Percentiles rank a stretch among this genome's conserved stretches.
Conservation (phyloP, 1,140 invertebrate species). For the Drosophila simulans region DNA sequence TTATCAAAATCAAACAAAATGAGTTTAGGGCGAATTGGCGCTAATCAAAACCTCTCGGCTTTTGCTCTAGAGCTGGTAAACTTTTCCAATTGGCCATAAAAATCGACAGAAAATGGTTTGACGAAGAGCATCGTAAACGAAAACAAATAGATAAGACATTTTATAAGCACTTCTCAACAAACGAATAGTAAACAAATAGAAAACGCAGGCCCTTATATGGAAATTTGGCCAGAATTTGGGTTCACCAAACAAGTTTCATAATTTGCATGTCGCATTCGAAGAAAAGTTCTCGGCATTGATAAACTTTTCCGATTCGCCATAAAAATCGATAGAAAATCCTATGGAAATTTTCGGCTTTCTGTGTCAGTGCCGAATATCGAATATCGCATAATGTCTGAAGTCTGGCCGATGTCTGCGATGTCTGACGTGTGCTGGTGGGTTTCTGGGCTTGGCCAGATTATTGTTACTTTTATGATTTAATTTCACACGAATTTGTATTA, state of each 20-base stretch:
- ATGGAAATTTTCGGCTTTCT: constrained; percentile 59
- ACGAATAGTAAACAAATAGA: constrained; percentile 22
- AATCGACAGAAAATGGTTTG: constrained; percentile 42
- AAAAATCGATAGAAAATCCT: constrained; percentile 54
- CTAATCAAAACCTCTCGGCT: constrained; percentile 19
- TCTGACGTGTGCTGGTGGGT: constrained; percentile 47
- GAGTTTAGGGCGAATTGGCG: constrained; percentile 22
- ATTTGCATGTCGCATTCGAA: constrained; percentile 34
- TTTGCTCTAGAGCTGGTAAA: constrained; percentile 31
- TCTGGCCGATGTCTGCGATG: constrained; percentile 36
- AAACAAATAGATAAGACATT: constrained; percentile 15
- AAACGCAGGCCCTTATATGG: constrained; percentile 41
- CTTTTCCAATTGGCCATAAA: constrained; percentile 48
- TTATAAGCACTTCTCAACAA: constrained; percentile 1
- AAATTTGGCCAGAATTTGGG: constrained; percentile 25
- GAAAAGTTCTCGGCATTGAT: constrained; percentile 48
- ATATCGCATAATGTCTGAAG: constrained; percentile 24
- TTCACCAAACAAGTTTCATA: constrained; percentile 40
- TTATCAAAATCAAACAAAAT: constrained; percentile 6
- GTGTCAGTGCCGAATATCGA: constrained; percentile 69
- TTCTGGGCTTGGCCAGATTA: constrained; percentile 68
- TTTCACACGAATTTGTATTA: constrained; percentile 65
- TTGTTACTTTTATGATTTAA: constrained; percentile 58
- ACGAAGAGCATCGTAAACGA: constrained; percentile 6
- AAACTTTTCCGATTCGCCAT: constrained; percentile 33